Conservation (phyloP, 2,797 vertebrate genomes). For the Pangasius mekongensis region DNA sequence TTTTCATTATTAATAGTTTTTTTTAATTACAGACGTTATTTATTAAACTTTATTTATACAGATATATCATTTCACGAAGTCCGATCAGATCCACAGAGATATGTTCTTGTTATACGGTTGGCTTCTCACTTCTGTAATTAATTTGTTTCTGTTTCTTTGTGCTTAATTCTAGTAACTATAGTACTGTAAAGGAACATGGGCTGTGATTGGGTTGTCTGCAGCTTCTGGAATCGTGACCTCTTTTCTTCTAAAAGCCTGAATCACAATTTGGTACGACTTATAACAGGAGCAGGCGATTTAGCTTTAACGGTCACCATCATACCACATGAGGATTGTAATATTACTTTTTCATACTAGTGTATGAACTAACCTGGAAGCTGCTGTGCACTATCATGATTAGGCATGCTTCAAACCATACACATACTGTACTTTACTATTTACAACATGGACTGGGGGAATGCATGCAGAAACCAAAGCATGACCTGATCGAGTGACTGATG, state of each 20-base stretch:
- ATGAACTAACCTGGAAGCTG: conserved; percentile 44
- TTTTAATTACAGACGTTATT: neutral
- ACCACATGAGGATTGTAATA: neutral
- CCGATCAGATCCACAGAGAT: neutral
- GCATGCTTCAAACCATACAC: conserved; percentile 41
- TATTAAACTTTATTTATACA: neutral
- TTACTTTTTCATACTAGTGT: conserved; percentile 17
- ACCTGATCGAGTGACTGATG: neutral
- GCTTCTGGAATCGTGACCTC: neutral
- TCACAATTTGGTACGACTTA: neutral
- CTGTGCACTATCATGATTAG: conserved; percentile 34
- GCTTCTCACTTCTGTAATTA: neutral
- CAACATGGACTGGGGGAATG: conserved; percentile 31
- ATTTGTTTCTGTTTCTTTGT: neutral
- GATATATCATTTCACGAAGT: neutral
- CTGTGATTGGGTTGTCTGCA: neutral
- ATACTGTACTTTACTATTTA: conserved; percentile 32
- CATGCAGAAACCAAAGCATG: conserved; percentile 41
- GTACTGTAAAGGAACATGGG: neutral
- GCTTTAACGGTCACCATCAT: too few species aligned
- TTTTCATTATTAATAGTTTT: neutral
- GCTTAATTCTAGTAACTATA: neutral
- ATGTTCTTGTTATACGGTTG: neutral
- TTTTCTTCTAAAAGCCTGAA: neutral
- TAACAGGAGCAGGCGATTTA: neutral